Conservation (phyloP, 2,888 invertebrate genomes). For the Halictus quadricinctus region DNA sequence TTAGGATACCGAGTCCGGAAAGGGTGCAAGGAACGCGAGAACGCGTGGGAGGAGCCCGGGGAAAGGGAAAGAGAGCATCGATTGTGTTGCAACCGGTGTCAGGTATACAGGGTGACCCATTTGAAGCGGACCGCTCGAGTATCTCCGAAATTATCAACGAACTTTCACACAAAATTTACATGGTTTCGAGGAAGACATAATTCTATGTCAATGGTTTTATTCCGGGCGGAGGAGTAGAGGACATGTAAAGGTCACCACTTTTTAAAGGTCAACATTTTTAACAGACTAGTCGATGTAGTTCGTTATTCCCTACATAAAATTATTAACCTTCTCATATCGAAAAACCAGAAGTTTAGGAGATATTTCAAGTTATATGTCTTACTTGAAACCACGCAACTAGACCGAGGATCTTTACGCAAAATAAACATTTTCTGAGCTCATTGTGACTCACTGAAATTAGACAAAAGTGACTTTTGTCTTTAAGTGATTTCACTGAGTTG, state of each 20-base stretch:
- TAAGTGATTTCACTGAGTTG: too few relatives aligned
- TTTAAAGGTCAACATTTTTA: neutral
- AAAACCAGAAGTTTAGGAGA: too few relatives aligned
- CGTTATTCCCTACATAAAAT: too few relatives aligned
- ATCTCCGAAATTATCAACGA: neutral
- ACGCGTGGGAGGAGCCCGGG: conserved; percentile 32
- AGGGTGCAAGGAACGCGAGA: conserved; percentile 10
- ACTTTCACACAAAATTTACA: neutral
- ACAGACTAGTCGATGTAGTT: too few relatives aligned
- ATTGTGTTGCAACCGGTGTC: conserved; percentile 60
- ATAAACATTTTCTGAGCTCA: too few relatives aligned
- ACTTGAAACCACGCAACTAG: too few relatives aligned
- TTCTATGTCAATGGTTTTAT: neutral
- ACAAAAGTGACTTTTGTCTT: too few relatives aligned
- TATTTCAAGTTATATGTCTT: too few relatives aligned
- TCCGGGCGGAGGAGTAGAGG: neutral
- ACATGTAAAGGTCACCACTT: neutral
- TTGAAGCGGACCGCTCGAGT: neutral
- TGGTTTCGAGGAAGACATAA: neutral
- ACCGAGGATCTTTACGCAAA: too few relatives aligned
- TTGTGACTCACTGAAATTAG: too few relatives aligned
- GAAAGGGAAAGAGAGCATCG: conserved; percentile 56
- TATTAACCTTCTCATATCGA: too few relatives aligned
- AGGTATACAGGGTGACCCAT: conserved; percentile 54
- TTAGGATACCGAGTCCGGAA: conserved; percentile 18